phyloP scores from a whole-genome alignment of 2,888 invertebrate genomes.

The Dryocosmus kuriphilus region DNA sequence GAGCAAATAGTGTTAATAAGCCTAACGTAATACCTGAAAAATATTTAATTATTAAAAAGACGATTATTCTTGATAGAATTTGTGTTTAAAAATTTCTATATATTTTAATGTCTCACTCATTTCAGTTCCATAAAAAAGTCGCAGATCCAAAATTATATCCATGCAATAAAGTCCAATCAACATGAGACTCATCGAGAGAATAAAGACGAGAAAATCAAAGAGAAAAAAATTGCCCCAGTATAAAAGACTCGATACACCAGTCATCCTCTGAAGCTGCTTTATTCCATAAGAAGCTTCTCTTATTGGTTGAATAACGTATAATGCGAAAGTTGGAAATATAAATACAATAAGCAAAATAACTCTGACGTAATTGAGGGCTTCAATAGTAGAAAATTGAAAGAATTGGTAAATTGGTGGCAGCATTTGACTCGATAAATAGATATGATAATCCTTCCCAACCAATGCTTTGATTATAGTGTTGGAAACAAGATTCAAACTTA shows the following conservation, averaged over 20 bases:
- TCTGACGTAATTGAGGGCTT: slow-evolving; percentile 49
- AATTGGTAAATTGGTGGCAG: slow-evolving; percentile 59
- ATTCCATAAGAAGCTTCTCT: slow-evolving; percentile 82
- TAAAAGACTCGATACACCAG: slow-evolving; percentile 80
- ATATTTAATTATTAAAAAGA: no score
- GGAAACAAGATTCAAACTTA: slow-evolving; percentile 79
- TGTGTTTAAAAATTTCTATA: no score
- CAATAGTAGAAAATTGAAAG: not conserved
- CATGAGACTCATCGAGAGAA: slow-evolving; percentile 65
- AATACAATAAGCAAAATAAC: slow-evolving; percentile 61
- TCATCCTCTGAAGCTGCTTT: slow-evolving; percentile 84
- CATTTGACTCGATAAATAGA: slow-evolving; percentile 64
- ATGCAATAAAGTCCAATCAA: slow-evolving; percentile 62
- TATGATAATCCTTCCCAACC: slow-evolving; percentile 65
- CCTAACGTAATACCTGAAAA: slow-evolving; percentile 79
- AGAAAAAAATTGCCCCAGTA: slow-evolving; percentile 83
- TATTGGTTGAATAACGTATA: slow-evolving; percentile 82
- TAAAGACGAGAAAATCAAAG: slow-evolving; percentile 79
- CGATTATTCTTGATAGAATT: no score
- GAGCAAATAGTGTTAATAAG: slow-evolving; percentile 85
- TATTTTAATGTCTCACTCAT: slow-evolving; percentile 74
- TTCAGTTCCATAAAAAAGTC: slow-evolving; percentile 72
- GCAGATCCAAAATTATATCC: slow-evolving; percentile 63
- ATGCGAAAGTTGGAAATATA: slow-evolving; percentile 69
- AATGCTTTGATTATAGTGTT: slow-evolving; percentile 76